Evolutionary conservation across 1,140 invertebrate genomes (phyloP).

Genomic region (Cryptotermes secundus): DNA sequence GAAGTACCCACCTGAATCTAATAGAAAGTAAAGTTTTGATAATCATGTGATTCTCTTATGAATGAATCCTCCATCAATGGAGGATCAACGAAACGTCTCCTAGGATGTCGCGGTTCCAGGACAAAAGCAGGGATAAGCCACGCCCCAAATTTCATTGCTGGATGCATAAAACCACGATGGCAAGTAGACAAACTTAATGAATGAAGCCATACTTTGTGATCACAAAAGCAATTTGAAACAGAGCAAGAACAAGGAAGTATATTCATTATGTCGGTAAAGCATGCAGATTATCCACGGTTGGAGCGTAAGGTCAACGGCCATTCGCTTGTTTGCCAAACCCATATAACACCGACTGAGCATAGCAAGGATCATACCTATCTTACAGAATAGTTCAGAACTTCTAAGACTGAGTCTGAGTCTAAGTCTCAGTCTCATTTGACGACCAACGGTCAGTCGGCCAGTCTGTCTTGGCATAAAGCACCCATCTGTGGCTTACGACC

Average conservation of each 20-base stretch:
- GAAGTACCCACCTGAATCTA: not conserved
- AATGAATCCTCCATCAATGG: not conserved
- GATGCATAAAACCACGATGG: not conserved
- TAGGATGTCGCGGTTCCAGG: not conserved
- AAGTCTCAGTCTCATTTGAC: no score
- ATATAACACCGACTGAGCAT: not conserved
- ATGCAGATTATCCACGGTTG: not conserved
- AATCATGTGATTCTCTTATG: not conserved
- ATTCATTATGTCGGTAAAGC: not conserved
- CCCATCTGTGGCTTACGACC: no score
- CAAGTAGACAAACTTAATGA: not conserved
- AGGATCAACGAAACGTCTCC: not conserved
- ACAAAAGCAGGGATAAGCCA: not conserved
- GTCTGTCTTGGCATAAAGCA: no score
- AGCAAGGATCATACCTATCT: no score
- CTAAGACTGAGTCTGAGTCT: no score
- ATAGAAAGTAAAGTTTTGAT: not conserved
- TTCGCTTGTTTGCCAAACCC: not conserved
- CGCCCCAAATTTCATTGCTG: not conserved
- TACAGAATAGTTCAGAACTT: no score
- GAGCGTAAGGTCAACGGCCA: not conserved
- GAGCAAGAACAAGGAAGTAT: not conserved
- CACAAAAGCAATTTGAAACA: not conserved
- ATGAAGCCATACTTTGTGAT: not conserved
- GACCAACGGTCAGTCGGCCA: no score